phyloP scores from a whole-genome alignment of 1,140 invertebrate species.

The Phthorimaea operculella region DNA sequence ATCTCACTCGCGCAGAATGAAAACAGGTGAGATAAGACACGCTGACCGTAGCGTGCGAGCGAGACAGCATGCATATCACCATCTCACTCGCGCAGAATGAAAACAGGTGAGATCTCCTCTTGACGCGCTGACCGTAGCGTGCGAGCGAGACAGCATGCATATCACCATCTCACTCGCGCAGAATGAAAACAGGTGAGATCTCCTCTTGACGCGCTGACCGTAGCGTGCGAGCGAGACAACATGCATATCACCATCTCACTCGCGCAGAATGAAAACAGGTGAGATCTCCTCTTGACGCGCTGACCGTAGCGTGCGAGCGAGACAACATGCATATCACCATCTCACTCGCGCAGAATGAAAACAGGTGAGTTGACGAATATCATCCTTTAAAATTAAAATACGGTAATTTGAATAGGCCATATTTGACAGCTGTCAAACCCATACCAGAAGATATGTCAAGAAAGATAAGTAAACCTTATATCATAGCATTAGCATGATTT shows the following conservation, averaged over 20 bases:
- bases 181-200: constrained; percentile 34
- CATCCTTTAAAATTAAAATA: too few relatives aligned
- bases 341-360: constrained; percentile 36
- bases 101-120: constrained; percentile 38
- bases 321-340: constrained; percentile 62
- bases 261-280: constrained; percentile 31
- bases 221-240: constrained; percentile 55
- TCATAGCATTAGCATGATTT: too few relatives aligned
- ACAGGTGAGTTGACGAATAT: constrained; percentile 56
- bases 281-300: constrained; percentile 54
- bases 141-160: constrained; percentile 59
- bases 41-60: constrained; percentile 50
- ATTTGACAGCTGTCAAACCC: too few relatives aligned
- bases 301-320: constrained; percentile 52
- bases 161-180: constrained; percentile 49
- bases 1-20: constrained; percentile 40
- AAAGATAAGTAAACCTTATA: too few relatives aligned
- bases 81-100: constrained; percentile 34
- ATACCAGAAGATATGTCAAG: too few relatives aligned
- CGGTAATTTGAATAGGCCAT: too few relatives aligned
- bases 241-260: constrained; percentile 60
- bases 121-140: constrained; percentile 50
- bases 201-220: constrained; percentile 50
- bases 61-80: constrained; percentile 59
- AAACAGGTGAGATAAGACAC: constrained; percentile 49